Evolutionary conservation across 2,888 invertebrate species (phyloP).

Genomic region (Megastigmus dorsalis): DNA sequence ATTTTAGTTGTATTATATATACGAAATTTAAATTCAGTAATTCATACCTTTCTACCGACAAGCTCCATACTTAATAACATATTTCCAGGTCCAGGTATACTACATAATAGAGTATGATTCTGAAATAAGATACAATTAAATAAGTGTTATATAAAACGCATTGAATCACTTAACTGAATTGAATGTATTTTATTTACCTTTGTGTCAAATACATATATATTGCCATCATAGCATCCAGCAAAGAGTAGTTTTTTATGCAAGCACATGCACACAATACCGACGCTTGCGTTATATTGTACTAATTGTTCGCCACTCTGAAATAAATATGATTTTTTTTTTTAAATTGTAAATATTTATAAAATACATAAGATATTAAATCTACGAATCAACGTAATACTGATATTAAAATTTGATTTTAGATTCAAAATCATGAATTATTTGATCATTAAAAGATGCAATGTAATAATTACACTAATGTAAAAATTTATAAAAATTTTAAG

Average conservation of each 20-base stretch:
- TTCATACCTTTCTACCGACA: slow-evolving; percentile 78
- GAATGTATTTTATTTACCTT: slow-evolving; percentile 61
- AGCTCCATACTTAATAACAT: slow-evolving; percentile 84
- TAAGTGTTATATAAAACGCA: slow-evolving; percentile 17
- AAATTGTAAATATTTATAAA: too few relatives aligned
- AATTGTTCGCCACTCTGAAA: slow-evolving; percentile 80
- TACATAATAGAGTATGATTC: slow-evolving; percentile 77
- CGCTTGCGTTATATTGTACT: slow-evolving; percentile 79
- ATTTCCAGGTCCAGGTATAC: slow-evolving; percentile 82
- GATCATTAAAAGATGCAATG: too few relatives aligned
- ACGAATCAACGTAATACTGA: too few relatives aligned
- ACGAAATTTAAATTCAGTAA: neutral
- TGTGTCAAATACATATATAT: slow-evolving; percentile 83
- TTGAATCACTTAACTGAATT: neutral
- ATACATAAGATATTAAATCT: too few relatives aligned
- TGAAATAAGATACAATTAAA: slow-evolving; percentile 56
- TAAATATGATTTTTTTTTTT: too few relatives aligned
- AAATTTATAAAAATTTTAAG: neutral
- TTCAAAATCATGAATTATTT: too few relatives aligned
- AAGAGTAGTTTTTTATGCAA: slow-evolving; percentile 79
- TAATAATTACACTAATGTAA: neutral
- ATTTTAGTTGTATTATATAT: neutral
- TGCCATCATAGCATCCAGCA: slow-evolving; percentile 87
- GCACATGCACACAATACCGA: slow-evolving; percentile 84
- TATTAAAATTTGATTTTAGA: too few relatives aligned